A percentile compares a stretch with the other conserved stretches of the same genome.
Conservation (phyloP, 2,888 invertebrate genomes). For the Cerceris rybyensis region DNA sequence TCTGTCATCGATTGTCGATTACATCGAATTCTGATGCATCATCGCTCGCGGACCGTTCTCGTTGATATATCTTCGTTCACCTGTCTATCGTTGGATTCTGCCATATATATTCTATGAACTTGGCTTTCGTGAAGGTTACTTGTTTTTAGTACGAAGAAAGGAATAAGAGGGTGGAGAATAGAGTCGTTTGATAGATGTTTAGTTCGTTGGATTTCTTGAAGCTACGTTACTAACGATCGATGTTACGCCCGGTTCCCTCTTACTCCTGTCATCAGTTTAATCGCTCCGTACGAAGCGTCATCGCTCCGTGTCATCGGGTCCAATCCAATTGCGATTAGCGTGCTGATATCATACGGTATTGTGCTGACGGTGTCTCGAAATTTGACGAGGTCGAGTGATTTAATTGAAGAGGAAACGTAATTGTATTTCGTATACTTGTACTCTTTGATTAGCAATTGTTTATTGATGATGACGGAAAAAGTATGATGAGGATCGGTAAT, state of each 20-base stretch:
- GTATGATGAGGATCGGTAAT: neutral
- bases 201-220: too few species aligned
- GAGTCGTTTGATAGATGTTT: too few species aligned
- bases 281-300: neutral
- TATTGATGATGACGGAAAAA: neutral
- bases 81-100: neutral
- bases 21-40: slow-evolving; percentile 38
- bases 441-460: neutral
- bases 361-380: neutral
- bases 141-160: too few species aligned
- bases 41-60: slow-evolving; percentile 21
- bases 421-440: neutral
- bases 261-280: slow-evolving; percentile 4
- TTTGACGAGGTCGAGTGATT: neutral
- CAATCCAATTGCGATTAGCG: neutral
- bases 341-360: neutral
- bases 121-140: too few species aligned
- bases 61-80: neutral
- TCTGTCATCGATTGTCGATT: slow-evolving; percentile 71
- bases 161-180: too few species aligned
- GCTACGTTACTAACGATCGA: too few species aligned
- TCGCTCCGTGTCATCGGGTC: neutral
- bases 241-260: slow-evolving; percentile 11
- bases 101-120: too few species aligned
- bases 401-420: neutral